A percentile compares a stretch with the other conserved stretches of the same genome.
Conservation (phyloP, 2,888 invertebrate species). For the Dasypogon diadema region DNA sequence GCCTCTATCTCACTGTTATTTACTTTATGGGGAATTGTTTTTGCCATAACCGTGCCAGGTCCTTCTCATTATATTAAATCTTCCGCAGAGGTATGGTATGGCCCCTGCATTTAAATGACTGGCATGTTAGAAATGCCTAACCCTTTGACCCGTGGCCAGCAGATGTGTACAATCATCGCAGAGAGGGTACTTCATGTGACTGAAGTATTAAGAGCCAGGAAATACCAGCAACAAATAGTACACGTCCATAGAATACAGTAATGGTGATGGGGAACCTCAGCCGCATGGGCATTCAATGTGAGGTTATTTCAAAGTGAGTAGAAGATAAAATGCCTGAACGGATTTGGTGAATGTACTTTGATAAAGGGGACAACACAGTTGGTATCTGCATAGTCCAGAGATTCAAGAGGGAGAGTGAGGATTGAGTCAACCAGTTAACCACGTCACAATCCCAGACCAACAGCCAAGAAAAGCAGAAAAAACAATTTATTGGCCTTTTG, state of each 20-base stretch:
- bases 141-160: conserved; percentile 57
- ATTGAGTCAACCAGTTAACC: conserved; percentile 45
- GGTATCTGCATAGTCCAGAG: conserved; percentile 17
- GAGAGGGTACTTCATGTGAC: conserved; percentile 27
- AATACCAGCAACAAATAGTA: conserved; percentile 8
- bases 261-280: conserved; percentile 46
- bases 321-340: conserved; percentile 50
- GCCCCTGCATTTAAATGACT: conserved; percentile 49
- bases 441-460: conserved; percentile 39
- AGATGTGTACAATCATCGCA: conserved; percentile 51
- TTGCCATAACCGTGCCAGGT: conserved; percentile 32
- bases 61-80: conserved; percentile 49
- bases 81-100: conserved; percentile 20
- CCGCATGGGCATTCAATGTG: conserved; percentile 46
- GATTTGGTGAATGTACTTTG: conserved; percentile 44
- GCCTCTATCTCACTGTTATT: conserved; percentile 40
- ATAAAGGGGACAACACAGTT: conserved; percentile 45
- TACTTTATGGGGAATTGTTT: conserved; percentile 48
- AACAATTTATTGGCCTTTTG: conserved; percentile 51
- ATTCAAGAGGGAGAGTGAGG: not conserved
- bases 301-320: conserved; percentile 41
- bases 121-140: conserved; percentile 53
- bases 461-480: conserved; percentile 18
- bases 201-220: conserved; percentile 38
- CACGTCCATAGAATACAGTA: conserved; percentile 31